Evolutionary conservation across 2,113 vertebrate genomes (phyloP).

Genomic region (Macrotis lagotis): DNA sequence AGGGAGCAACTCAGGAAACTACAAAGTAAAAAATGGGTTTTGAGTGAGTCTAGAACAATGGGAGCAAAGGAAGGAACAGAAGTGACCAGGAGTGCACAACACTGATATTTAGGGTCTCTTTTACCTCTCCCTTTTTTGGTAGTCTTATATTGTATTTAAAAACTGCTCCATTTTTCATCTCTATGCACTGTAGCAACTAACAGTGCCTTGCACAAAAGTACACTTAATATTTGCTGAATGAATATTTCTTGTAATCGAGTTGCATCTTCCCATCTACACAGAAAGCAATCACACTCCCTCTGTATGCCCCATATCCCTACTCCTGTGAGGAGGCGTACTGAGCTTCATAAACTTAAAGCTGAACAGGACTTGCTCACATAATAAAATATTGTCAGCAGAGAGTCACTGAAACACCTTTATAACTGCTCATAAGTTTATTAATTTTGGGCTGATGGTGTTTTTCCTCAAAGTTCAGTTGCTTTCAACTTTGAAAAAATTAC

Average conservation of each 20-base stretch:
- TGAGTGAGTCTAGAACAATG: too few relatives aligned
- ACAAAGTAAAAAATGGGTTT: not conserved
- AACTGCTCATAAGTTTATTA: not conserved
- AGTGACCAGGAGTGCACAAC: not conserved
- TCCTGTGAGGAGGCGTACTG: not conserved
- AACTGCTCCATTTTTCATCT: not conserved
- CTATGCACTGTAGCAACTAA: not conserved
- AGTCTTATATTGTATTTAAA: not conserved
- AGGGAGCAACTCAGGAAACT: not conserved
- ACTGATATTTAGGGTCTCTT: not conserved
- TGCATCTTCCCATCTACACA: not conserved
- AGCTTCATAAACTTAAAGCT: not conserved
- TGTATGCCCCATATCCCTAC: not conserved
- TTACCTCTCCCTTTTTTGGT: not conserved
- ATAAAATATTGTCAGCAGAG: too few relatives aligned
- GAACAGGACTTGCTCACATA: not conserved
- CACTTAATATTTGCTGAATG: not conserved
- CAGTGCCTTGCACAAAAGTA: not conserved
- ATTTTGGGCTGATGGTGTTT: not conserved
- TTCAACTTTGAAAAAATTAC: constrained; percentile 19
- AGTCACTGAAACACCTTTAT: not conserved
- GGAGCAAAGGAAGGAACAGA: not conserved
- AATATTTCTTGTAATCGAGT: constrained; percentile 5
- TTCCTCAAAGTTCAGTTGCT: not conserved
- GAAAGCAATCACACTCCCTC: constrained; percentile 17